Evolutionary conservation across 2,888 invertebrate species (phyloP).

Genomic region (Acleris sparsana): DNA sequence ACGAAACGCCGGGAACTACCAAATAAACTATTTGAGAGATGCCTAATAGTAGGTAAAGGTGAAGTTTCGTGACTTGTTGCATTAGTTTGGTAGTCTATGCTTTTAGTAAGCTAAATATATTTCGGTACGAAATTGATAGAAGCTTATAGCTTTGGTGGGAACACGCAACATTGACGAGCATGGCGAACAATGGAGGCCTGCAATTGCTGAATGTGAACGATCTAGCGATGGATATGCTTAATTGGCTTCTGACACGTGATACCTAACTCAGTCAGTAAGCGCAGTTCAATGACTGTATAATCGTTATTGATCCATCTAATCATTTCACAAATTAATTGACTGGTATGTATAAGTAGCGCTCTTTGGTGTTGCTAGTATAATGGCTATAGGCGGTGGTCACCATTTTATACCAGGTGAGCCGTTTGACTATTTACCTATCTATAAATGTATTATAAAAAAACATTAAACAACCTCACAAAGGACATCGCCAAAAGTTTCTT

Average conservation of each 20-base stretch:
- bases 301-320: background rate
- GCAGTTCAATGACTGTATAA: conserved; percentile 27
- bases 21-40: conserved; percentile 17
- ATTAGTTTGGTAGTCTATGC: conserved; percentile 11
- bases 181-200: conserved; percentile 24
- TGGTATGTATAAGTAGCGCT: background rate
- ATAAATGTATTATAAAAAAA: no score
- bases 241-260: conserved; percentile 28
- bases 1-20: conserved; percentile 3
- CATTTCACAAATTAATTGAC: background rate
- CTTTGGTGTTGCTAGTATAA: no score
- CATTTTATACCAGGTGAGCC: no score
- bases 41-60: background rate
- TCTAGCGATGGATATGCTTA: conserved; percentile 25
- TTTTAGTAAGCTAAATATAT: conserved; percentile 11
- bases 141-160: conserved; percentile 3
- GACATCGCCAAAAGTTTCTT: no score
- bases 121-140: conserved; percentile 15
- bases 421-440: no score
- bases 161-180: conserved; percentile 28
- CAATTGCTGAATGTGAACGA: conserved; percentile 28
- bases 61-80: conserved; percentile 13
- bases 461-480: no score
- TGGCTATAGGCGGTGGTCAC: no score
- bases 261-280: conserved; percentile 2